These are phyloP conservation scores for Cylas formicarius DNA, from an alignment of 1,140 invertebrate species.

Conservation along the genomic window DNA sequence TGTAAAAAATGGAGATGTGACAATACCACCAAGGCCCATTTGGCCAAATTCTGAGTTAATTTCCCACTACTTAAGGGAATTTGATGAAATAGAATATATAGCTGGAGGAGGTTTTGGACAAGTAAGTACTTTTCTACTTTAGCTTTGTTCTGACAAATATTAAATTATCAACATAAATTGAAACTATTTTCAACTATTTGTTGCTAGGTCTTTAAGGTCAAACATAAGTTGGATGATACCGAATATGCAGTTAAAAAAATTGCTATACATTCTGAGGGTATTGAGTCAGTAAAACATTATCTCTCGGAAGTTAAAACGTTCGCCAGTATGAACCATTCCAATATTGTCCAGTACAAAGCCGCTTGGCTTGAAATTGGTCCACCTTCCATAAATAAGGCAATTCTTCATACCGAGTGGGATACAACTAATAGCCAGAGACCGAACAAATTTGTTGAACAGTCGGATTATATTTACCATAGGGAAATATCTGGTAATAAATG, in stretches of 20 bases:
- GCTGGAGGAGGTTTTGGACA: conserved; percentile 69
- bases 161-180: neutral
- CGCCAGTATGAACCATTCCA: conserved; percentile 68
- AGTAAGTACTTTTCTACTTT: conserved; percentile 39
- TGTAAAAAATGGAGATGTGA: conserved; percentile 47
- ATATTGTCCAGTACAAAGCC: conserved; percentile 77
- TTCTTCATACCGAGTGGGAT: conserved; percentile 6
- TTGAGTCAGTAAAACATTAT: conserved; percentile 54
- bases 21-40: conserved; percentile 41
- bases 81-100: conserved; percentile 64
- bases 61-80: conserved; percentile 66
- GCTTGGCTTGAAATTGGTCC: conserved; percentile 65
- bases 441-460: conserved; percentile 4
- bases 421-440: conserved; percentile 6
- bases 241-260: conserved; percentile 81
- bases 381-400: conserved; percentile 16
- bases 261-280: conserved; percentile 52
- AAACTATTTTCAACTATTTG: neutral
- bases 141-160: neutral
- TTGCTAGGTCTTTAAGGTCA: conserved; percentile 47
- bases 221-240: conserved; percentile 64
- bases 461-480: conserved; percentile 21
- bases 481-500: no score
- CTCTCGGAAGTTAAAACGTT: conserved; percentile 72
- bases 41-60: conserved; percentile 43